Base-by-base conservation (phyloP, 2,888 invertebrate genomes). In the Pachliopta kotzebuea region DNA sequence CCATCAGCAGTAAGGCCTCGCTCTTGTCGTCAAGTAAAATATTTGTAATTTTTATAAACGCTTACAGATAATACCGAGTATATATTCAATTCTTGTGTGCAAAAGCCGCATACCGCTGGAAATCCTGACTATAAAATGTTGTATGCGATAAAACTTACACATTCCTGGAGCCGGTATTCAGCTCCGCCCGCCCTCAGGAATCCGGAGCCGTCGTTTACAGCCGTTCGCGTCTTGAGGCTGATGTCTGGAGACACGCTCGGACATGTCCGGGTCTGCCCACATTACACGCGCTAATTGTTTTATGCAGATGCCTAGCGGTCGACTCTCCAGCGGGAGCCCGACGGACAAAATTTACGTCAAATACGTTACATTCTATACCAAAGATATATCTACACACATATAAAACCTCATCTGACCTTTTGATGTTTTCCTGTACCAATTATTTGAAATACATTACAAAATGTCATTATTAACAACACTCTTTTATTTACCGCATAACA, bases 231-330 rank as follows among this genome's bases (percentile, higher is more conserved):
- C 72, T 71, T 70, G 67, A 66, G 65, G 63, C 69, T 66, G 68
- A 65, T 62, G 54, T 65, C 63, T 68, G 62, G 65, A 61, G 67
- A 62, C 62, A 62, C 62, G 63, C 65, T 65, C 67, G 65, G 72
- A 69, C 71, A 76, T 80, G 81, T 83, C 77, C 77, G 75, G 80
- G 73, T 72, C 73, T 70, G 75, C 77, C 80, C 81, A 83, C 83
- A 85, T 85, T 86, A 84, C 76, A 82, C 75, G 80, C 83, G 85
- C 81, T 90, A 88, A 89, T 88, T 86, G 86, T 86, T 85, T 85
- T 85, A 86, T 83, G 80, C 83, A 83, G 80, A 86, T 86, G 81
- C 84, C 80, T 76, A 76, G 76, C 76, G 78, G 69, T 69, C 70
- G 67, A 63, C 60, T 62, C 14, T 4, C 37, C 14, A 37, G 37